Percentiles rank a stretch among this genome's conserved stretches.
phyloP scores from a whole-genome alignment of 2,888 invertebrate species.

The Exocentrus adspersus region DNA sequence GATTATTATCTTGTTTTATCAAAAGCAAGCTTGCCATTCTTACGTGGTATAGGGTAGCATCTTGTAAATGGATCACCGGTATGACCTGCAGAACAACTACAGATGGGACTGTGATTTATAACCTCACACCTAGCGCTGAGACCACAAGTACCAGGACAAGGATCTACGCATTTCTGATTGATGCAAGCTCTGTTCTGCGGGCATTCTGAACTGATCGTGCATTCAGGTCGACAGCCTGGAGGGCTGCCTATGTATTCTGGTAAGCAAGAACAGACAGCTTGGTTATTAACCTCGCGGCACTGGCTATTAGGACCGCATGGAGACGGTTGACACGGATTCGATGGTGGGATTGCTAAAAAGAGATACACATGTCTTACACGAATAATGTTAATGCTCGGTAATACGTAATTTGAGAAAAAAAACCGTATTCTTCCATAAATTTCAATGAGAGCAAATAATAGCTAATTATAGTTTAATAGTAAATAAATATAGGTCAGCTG shows the following conservation, averaged over 20 bases:
- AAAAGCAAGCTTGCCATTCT: no score
- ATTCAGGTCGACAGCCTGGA: conserved; percentile 85
- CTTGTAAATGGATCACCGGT: conserved; percentile 85
- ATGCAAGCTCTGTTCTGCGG: conserved; percentile 81
- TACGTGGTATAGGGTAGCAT: conserved; percentile 69
- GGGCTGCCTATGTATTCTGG: conserved; percentile 79
- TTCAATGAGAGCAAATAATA: no score
- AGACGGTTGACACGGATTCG: conserved; percentile 78
- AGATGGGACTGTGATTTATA: conserved; percentile 84
- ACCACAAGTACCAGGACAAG: conserved; percentile 85
- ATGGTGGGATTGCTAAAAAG: no score
- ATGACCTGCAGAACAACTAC: conserved; percentile 77
- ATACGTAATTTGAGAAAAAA: no score
- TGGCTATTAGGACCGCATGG: conserved; percentile 86
- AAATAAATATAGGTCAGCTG: no score
- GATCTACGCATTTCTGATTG: conserved; percentile 83
- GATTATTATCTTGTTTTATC: background rate
- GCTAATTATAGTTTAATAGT: no score
- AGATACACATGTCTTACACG: no score
- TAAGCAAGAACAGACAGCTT: conserved; percentile 82
- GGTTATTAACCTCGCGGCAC: conserved; percentile 75
- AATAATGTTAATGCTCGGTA: no score
- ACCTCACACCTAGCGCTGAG: conserved; percentile 80
- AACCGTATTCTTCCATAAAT: no score
- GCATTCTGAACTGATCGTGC: conserved; percentile 84